Base-by-base conservation (phyloP, 2,113 vertebrate species). In the Anser cygnoides region DNA sequence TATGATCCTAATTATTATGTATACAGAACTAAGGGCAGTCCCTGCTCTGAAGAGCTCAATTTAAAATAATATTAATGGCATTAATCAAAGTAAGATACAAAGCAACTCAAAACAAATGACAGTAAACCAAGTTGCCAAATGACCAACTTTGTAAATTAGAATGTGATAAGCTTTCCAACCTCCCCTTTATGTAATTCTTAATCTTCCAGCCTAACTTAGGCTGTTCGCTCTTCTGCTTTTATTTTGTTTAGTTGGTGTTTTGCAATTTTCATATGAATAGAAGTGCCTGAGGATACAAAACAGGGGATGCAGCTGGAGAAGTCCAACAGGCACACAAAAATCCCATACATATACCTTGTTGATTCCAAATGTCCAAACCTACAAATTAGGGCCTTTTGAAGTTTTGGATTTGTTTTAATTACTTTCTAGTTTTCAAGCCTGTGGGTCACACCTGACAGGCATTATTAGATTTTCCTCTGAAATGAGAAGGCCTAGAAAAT, bases 151-250 rank as follows among this genome's bases (percentile, higher is more conserved):
- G 67, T 54, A 31, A 43, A 54, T n/a, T 43, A 55, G 13, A 43
- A 25, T 11, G 29, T 63, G 46, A 71, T 29, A 74, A 77, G 12
- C 17, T 25, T 79, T 61, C 39, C 72, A 68, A 11, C 23, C 29
- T 70, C 11, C 58, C 41, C 35, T 46, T 28, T 23, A n/a, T 0
- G 0, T 22, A 57, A 25, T 84, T 71, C 55, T 49, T 43, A n/a
- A 65, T 39, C 33, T 71, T 52, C 43, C 54, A 88, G 71, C 57
- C 57, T 41, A 19, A 71, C 54, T 82, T 22, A 37, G n/a, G n/a
- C 4, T 75, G 25, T 26, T 39, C 68, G 71, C n/a, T 52, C 26
- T 52, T 55, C 62, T 82, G 68, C 26, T 74, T 70, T 58, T 58
- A 16, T 55, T 79, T 84, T 50, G 20, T 50, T 80, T 52, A 54